phyloP scores from a whole-genome alignment of 2,888 invertebrate genomes.

The Parthenolecanium corni region DNA sequence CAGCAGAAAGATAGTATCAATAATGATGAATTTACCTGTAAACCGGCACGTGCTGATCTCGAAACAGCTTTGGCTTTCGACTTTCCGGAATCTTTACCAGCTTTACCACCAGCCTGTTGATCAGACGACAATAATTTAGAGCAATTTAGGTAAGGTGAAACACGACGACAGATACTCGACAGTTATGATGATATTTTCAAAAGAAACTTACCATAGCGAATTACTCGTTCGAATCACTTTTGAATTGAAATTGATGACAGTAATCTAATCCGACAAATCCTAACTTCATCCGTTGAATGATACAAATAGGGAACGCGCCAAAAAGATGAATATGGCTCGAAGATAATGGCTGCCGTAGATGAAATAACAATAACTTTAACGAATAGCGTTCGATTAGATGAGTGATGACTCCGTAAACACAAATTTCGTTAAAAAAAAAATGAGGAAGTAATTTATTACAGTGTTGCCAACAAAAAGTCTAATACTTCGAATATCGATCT shows the following conservation, averaged over 20 bases:
- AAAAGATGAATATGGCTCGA: constrained; percentile 1
- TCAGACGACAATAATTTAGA: constrained; percentile 38
- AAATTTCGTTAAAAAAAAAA: too few species aligned
- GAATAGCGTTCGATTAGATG: too few species aligned
- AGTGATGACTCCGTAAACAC: too few species aligned
- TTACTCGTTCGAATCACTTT: neutral
- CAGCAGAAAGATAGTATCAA: too few species aligned
- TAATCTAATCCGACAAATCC: too few species aligned
- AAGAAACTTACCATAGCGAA: constrained; percentile 9
- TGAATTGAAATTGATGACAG: neutral
- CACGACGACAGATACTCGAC: neutral
- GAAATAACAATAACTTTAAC: neutral
- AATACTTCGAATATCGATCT: too few species aligned
- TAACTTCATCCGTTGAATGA: constrained; percentile 8
- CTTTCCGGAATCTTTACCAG: constrained; percentile 99
- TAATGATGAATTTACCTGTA: constrained; percentile 65
- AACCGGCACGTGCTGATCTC: constrained; percentile 93
- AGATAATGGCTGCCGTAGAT: constrained; percentile 12
- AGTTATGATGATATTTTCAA: neutral
- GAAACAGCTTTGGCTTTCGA: constrained; percentile 99
- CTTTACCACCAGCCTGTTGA: constrained; percentile 97
- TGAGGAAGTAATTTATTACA: too few species aligned
- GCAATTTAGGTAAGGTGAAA: neutral
- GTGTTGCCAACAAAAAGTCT: too few species aligned
- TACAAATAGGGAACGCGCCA: constrained; percentile 22